Conservation (phyloP, 2,797 vertebrate species). For the Sciurus carolinensis region DNA sequence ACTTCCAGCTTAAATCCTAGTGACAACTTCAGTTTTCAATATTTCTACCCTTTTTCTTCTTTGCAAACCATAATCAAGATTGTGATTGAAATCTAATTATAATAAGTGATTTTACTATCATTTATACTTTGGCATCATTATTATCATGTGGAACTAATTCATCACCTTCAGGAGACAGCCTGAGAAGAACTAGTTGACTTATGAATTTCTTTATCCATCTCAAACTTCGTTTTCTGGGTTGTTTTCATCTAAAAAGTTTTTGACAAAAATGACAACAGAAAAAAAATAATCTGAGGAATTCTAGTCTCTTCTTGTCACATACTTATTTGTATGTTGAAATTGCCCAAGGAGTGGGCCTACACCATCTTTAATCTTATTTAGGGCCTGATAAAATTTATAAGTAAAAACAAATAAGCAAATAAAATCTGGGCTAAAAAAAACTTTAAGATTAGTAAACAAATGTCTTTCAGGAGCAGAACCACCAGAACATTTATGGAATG, state of each 20-base stretch:
- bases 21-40: background rate
- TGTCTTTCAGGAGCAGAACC: too few species aligned
- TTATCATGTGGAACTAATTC: background rate
- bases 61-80: background rate
- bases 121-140: background rate
- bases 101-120: background rate
- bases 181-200: background rate
- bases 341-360: background rate
- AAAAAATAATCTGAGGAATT: background rate
- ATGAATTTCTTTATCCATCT: background rate
- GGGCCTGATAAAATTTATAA: background rate
- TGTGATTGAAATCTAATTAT: background rate
- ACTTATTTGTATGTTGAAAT: background rate
- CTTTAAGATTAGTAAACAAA: background rate
- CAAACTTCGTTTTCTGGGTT: background rate
- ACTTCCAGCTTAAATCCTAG: background rate
- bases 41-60: background rate
- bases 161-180: background rate
- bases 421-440: background rate
- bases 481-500: background rate
- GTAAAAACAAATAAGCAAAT: background rate
- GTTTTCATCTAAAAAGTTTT: conserved; percentile 24
- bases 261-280: background rate
- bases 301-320: background rate
- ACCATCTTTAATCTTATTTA: background rate